phyloP scores from a whole-genome alignment of 2,888 invertebrate species.

The Poecilus cupreus region DNA sequence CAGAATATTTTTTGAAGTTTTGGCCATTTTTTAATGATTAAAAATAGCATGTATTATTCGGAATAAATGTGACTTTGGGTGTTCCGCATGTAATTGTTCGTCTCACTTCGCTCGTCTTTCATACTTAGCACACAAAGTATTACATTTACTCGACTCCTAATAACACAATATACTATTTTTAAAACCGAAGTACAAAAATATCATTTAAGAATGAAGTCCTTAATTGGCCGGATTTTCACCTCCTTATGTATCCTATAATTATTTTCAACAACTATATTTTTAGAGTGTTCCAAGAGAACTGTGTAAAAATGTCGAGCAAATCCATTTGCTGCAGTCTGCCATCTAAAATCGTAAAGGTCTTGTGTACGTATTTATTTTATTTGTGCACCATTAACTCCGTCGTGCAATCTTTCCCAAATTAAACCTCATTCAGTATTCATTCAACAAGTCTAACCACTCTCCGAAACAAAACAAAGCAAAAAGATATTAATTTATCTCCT shows the following conservation, averaged over 20 bases:
- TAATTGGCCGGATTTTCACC: not conserved
- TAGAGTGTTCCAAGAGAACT: not conserved
- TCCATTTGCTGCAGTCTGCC: not conserved
- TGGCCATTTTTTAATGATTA: no score
- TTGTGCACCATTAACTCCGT: constrained; percentile 1
- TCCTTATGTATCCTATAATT: not conserved
- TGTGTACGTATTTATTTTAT: constrained; percentile 1
- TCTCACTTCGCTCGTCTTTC: no score
- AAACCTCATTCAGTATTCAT: constrained; percentile 35
- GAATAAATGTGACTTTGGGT: no score
- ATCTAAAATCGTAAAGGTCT: not conserved
- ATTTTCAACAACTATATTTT: not conserved
- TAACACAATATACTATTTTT: no score
- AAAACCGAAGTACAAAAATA: no score
- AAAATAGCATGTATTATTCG: no score
- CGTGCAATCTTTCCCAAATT: constrained; percentile 28
- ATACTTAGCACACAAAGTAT: no score
- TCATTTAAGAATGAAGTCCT: no score
- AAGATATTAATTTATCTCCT: constrained; percentile 14
- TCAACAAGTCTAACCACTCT: constrained; percentile 13
- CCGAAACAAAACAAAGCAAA: constrained; percentile 8
- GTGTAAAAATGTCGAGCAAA: not conserved
- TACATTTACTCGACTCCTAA: no score
- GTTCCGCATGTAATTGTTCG: no score
- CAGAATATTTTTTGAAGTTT: no score